Evolutionary conservation across 2,113 vertebrate species (phyloP), one percentile per base, ranked within the genome.

Genomic region (Vicugna pacos): DNA sequence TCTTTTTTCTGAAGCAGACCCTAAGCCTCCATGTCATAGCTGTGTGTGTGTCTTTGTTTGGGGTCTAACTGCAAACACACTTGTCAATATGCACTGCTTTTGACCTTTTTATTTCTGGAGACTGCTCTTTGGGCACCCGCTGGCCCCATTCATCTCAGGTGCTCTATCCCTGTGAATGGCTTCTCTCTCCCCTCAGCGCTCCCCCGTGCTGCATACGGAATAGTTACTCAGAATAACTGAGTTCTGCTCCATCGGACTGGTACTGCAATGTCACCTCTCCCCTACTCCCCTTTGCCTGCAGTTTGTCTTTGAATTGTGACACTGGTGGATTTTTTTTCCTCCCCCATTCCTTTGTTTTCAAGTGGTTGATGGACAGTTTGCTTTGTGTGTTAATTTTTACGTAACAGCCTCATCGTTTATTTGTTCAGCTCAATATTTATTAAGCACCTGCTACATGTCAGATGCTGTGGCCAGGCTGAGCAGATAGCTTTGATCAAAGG

Each of bases 51-150:
- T 46, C 7, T 91, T 89, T 83, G 54, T 82, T 84, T n/a, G 15
- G 26, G 19, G 32, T 91, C 4, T 96, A 32, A 60, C 64, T 48
- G 24, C n/a, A 82, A 56, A 58, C 35, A 26, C 3, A 32, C 35
- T 80, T 85, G 6, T 50, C 30, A 15, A 6, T 5, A 4, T 62
- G 60, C 16, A 35, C 12, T 84, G 6, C 42, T 62, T 1, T 64
- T 70, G 62, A 48, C 75, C 28, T 60, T 64, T 14, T 91, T 76
- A 91, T 93, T 94, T 62, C 50, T 96, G 80, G 46, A 64, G 16
- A 13, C 60, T 87, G 50, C 58, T 65, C 12, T 22, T 77, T 46
- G 42, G 52, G 52, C n/a, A 73, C 32, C 52, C 2, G 3, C 46
- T 64, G 76, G 28, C 50, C 13, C 32, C 5, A 15, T 70, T 22